Conservation (phyloP, 2,888 invertebrate genomes). For the Heliconius erato region DNA sequence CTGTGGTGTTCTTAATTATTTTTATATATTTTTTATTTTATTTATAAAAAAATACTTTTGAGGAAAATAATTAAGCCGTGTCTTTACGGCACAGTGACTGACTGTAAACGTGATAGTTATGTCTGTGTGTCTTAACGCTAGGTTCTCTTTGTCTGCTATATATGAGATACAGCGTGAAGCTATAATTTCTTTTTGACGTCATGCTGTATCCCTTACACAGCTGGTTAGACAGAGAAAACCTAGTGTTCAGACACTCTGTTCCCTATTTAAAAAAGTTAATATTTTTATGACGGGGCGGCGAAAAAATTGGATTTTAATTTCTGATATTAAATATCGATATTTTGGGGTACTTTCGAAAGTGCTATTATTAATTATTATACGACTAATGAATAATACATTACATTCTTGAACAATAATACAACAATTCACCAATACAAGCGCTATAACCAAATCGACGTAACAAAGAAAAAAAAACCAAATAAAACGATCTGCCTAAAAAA, state of each 20-base stretch:
- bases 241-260: no score
- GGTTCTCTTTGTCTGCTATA: background rate
- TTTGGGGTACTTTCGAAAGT: background rate
- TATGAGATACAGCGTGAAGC: background rate
- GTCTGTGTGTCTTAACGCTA: background rate
- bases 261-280: no score
- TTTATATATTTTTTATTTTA: background rate
- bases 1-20: background rate
- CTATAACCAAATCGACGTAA: constrained; percentile 46
- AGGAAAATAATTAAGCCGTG: no score
- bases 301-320: background rate
- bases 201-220: no score
- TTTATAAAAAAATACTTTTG: no score
- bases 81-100: no score
- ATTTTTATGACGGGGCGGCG: background rate
- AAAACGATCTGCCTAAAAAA: constrained; percentile 48
- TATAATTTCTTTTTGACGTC: no score
- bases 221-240: no score
- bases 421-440: background rate
- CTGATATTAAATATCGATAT: background rate
- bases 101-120: no score
- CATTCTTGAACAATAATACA: background rate
- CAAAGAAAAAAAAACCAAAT: constrained; percentile 60
- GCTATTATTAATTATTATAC: background rate
- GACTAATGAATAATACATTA: background rate